Conservation (phyloP, 1,140 invertebrate species). For the Caenorhabditis brenneri region DNA sequence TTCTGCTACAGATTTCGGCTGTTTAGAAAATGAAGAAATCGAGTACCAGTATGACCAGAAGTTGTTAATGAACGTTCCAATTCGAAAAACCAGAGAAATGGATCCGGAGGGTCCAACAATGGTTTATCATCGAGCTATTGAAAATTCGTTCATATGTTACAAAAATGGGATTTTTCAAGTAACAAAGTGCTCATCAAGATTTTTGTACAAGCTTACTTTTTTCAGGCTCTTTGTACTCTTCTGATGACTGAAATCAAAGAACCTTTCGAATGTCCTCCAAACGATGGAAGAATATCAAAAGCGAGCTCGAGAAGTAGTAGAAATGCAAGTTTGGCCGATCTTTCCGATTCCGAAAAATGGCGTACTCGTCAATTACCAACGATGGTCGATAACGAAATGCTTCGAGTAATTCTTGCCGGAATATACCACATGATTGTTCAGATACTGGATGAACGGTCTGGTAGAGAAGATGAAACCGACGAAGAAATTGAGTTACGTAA, state of each 20-base stretch:
- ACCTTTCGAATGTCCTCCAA: conserved; percentile 59
- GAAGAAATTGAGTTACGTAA: neutral
- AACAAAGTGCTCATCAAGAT: neutral
- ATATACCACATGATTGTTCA: conserved; percentile 69
- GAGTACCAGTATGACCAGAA: conserved; percentile 24
- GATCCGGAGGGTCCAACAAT: conserved; percentile 1
- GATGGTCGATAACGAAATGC: conserved; percentile 67
- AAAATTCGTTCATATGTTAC: neutral
- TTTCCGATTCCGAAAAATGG: conserved; percentile 49
- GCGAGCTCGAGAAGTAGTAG: conserved; percentile 59
- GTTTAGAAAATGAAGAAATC: conserved; percentile 5
- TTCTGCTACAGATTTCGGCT: neutral
- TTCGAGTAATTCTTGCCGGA: conserved; percentile 61
- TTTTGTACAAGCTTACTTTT: neutral
- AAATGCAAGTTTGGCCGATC: conserved; percentile 46
- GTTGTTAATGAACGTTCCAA: conserved; percentile 18
- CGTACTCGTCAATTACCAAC: conserved; percentile 54
- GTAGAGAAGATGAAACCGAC: conserved; percentile 18
- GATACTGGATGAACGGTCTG: conserved; percentile 56
- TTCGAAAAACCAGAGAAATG: conserved; percentile 27
- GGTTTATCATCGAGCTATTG: conserved; percentile 23
- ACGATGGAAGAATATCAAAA: conserved; percentile 62
- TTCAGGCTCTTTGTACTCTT: conserved; percentile 59
- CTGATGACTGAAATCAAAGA: conserved; percentile 58
- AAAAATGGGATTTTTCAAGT: conserved; percentile 11